Percentiles rank a stretch among this genome's conserved stretches.
phyloP scores from a whole-genome alignment of 2,888 invertebrate species.

The Escarpia spicata region DNA sequence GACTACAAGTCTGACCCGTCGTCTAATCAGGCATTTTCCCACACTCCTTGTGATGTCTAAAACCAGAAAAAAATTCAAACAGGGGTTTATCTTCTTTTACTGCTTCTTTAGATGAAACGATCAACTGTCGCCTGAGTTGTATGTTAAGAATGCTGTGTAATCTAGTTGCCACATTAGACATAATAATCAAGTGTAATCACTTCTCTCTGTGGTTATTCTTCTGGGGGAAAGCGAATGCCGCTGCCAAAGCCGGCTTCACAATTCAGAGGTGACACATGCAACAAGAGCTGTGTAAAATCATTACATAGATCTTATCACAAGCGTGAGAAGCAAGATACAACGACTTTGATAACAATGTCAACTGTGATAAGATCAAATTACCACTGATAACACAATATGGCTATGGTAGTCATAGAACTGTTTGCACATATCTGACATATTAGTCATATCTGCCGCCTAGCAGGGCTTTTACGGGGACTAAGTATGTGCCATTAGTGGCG shows the following conservation, averaged over 20 bases:
- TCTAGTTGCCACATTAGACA: constrained; percentile 3
- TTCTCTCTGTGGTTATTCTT: background rate
- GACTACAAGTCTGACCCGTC: background rate
- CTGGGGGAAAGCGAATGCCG: background rate
- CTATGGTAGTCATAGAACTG: background rate
- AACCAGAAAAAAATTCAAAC: background rate
- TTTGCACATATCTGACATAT: background rate
- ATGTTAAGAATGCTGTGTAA: background rate
- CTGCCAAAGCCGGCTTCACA: background rate
- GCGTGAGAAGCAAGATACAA: constrained; percentile 10
- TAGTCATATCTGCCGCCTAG: background rate
- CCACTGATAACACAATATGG: background rate
- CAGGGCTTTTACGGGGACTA: background rate
- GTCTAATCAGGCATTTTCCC: background rate
- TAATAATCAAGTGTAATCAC: background rate
- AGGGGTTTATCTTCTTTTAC: background rate
- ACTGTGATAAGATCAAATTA: background rate
- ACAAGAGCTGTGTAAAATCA: background rate
- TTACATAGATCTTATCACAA: background rate
- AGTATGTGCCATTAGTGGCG: background rate
- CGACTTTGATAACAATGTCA: background rate
- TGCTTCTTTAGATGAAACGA: background rate
- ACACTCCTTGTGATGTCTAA: background rate
- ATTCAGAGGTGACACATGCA: background rate
- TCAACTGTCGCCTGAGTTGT: background rate